Conservation (phyloP, 2,113 vertebrate genomes). For the Lynx canadensis region DNA sequence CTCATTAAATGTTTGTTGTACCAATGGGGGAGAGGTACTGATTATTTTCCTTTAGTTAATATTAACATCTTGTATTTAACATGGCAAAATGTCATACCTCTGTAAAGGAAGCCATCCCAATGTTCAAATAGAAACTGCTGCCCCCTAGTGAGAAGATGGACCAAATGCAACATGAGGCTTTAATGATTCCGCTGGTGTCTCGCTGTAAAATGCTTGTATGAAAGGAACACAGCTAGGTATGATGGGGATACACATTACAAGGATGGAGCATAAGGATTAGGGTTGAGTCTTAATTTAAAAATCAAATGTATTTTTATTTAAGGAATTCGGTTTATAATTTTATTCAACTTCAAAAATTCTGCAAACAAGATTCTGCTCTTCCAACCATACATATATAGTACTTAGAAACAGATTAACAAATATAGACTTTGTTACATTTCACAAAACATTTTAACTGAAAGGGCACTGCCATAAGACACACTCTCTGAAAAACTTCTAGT, state of each 20-base stretch:
- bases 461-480: neutral
- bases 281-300: neutral
- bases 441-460: neutral
- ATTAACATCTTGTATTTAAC: neutral
- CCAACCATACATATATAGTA: neutral
- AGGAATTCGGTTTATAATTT: conserved; percentile 20
- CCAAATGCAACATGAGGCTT: neutral
- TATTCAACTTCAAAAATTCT: conserved; percentile 40
- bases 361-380: conserved; percentile 25
- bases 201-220: no score
- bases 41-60: conserved; percentile 17
- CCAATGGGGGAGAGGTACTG: neutral
- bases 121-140: neutral
- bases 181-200: neutral
- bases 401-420: neutral
- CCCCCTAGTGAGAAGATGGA: neutral
- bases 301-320: conserved; percentile 49
- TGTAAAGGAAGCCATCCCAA: neutral
- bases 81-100: neutral
- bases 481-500: neutral
- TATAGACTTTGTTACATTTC: neutral
- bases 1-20: neutral
- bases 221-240: neutral
- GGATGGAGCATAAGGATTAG: neutral
- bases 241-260: neutral